Evolutionary conservation across 2,888 invertebrate species (phyloP).

Genomic region (Drosophila siamana): DNA sequence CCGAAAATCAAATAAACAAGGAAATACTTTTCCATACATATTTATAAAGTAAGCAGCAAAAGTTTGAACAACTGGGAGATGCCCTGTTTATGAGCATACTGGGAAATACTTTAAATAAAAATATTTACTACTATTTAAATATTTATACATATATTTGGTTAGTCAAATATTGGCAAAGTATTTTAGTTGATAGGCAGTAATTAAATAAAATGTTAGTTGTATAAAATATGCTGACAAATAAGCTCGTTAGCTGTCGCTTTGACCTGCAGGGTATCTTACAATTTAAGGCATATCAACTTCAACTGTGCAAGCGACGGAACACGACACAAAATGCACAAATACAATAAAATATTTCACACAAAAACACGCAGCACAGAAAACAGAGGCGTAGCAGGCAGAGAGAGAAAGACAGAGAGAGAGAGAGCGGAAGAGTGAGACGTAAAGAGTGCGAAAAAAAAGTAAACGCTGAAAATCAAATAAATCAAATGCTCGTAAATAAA

Average conservation of each 20-base stretch:
- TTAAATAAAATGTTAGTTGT: too few relatives aligned
- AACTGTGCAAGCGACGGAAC: constrained; percentile 12
- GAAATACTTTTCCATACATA: constrained; percentile 28
- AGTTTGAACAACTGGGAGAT: background rate
- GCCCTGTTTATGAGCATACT: too few relatives aligned
- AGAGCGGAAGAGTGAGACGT: background rate
- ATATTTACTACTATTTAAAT: background rate
- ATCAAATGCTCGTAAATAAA: constrained; percentile 84
- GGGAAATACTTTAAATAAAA: too few relatives aligned
- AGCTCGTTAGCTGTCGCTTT: too few relatives aligned
- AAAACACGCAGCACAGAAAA: constrained; percentile 15
- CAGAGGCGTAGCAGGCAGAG: constrained; percentile 18
- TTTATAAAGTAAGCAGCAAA: constrained; percentile 31
- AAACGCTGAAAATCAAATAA: constrained; percentile 80
- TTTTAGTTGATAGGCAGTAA: too few relatives aligned
- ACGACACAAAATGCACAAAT: constrained; percentile 34
- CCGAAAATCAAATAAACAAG: constrained; percentile 49
- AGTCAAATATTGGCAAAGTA: too few relatives aligned
- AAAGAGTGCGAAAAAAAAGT: too few relatives aligned
- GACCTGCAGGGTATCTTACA: background rate
- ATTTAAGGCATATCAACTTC: constrained; percentile 27
- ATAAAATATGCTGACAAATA: background rate
- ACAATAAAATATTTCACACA: constrained; percentile 22
- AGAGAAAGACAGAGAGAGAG: background rate
- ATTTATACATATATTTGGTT: too few relatives aligned